phyloP scores from a whole-genome alignment of 2,888 invertebrate genomes.

The Macrophya annulata region DNA sequence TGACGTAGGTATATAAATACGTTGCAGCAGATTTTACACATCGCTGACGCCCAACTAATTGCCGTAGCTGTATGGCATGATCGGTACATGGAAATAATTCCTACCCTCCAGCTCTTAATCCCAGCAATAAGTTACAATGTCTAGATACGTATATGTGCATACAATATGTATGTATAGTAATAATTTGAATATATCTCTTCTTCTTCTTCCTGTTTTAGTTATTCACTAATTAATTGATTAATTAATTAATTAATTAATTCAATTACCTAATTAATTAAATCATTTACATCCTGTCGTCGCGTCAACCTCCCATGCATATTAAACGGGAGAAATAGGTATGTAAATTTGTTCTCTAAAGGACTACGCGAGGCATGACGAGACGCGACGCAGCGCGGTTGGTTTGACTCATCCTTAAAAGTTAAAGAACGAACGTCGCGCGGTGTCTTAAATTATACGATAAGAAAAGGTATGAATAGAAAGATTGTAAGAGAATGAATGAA shows the following conservation, averaged over 20 bases:
- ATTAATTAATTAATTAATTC: conserved; percentile 16
- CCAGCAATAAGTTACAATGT: not conserved
- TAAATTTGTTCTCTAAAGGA: conserved; percentile 40
- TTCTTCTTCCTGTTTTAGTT: conserved; percentile 22
- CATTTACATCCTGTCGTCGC: conserved; percentile 51
- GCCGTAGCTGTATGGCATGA: not conserved
- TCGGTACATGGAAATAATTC: conserved; percentile 12
- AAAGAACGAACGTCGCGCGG: not conserved
- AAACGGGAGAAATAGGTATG: conserved; percentile 42
- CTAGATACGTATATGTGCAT: not conserved
- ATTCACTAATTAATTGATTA: conserved; percentile 28
- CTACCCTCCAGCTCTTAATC: not conserved
- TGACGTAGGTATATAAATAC: not conserved
- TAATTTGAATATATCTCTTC: not conserved
- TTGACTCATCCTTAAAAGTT: not conserved
- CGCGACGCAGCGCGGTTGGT: not conserved
- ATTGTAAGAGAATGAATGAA: not conserved
- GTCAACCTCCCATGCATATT: conserved; percentile 34
- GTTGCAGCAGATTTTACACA: conserved; percentile 25
- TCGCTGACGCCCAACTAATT: not conserved
- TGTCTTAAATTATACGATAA: not conserved
- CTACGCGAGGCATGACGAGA: not conserved
- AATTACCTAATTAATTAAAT: conserved; percentile 31
- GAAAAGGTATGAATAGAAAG: not conserved
- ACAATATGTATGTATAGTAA: not conserved